Evolutionary conservation across 2,888 invertebrate species (phyloP), one percentile per base, ranked within the genome.

Genomic region (Papilio protenor): DNA sequence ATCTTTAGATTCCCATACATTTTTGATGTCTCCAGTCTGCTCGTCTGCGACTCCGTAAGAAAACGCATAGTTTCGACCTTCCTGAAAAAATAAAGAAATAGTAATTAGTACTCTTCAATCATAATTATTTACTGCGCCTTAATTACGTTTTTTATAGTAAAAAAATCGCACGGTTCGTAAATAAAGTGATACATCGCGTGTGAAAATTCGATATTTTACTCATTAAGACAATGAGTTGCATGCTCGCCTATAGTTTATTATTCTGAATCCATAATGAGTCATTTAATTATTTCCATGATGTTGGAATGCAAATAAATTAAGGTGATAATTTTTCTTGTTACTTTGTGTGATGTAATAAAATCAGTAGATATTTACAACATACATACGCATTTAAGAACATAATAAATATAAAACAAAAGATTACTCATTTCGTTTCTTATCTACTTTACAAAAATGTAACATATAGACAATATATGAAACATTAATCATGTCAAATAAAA

Each of bases 41-140:
- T 90, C 90, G 85, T 96, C 96, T 81, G 96, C 93, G 21, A 96
- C 96, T 75, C 96, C 96, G 84, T 96, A 96, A 81, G 96, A 95
- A 87, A 95, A 96, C 79, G 95, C 95, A 88, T 96, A 96, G 81
- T 94, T 95, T 79, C 95, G 92, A 84, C 94, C 93, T 87, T 89
- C 93, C 95, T 96, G 91, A 33, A 87, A 87, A 81, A 79, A 79
- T 79, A 78, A 80, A 81, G 59, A 87, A 86, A 83, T 85, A 84
- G 85, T 57, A 79, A 55, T 76, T 69, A 77, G 40, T 66, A 12
- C n/a, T 27, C 12, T 83, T 81, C 81, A 82, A 77, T 83, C 61
- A 85, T 84, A 75, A 84, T 77, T 82, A 87, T 88, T 88, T 86
- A 84, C 79, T 78, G 73, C 79, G 79, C 83, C 75, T 82, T 86